Evolutionary conservation across 2,797 vertebrate species (phyloP).

Genomic region (Pantherophis vulpinus): DNA sequence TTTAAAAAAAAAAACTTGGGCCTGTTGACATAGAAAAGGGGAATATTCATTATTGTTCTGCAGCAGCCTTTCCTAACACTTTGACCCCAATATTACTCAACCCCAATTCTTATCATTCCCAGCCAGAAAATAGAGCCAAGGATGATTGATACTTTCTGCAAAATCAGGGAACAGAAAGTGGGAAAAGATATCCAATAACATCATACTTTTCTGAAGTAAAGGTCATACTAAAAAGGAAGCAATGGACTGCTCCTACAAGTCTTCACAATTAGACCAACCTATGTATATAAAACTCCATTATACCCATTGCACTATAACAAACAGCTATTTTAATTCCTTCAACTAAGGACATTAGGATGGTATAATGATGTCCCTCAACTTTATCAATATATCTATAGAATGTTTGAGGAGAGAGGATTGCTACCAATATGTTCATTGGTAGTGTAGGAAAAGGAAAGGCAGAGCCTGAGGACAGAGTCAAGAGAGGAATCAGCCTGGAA

Average conservation of each 20-base stretch:
- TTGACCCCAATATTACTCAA: neutral
- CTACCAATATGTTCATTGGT: neutral
- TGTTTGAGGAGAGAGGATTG: neutral
- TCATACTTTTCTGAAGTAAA: neutral
- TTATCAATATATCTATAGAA: neutral
- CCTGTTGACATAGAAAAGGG: neutral
- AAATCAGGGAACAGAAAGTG: neutral
- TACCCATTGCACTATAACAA: neutral
- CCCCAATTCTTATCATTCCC: neutral
- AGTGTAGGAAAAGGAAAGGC: neutral
- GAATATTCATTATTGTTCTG: neutral
- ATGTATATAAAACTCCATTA: neutral
- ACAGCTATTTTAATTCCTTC: neutral
- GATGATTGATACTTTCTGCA: too few species aligned
- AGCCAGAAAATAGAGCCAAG: neutral
- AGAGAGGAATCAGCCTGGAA: neutral
- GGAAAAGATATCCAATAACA: neutral
- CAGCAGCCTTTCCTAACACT: neutral
- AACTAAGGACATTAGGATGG: neutral
- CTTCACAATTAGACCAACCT: neutral
- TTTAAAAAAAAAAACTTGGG: neutral
- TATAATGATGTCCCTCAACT: neutral
- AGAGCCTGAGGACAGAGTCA: neutral
- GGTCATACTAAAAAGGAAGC: neutral
- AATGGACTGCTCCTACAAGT: neutral